A percentile compares a stretch with the other conserved stretches of the same genome.
Conservation (phyloP, 2,797 vertebrate species). For the Acanthis flammea region DNA sequence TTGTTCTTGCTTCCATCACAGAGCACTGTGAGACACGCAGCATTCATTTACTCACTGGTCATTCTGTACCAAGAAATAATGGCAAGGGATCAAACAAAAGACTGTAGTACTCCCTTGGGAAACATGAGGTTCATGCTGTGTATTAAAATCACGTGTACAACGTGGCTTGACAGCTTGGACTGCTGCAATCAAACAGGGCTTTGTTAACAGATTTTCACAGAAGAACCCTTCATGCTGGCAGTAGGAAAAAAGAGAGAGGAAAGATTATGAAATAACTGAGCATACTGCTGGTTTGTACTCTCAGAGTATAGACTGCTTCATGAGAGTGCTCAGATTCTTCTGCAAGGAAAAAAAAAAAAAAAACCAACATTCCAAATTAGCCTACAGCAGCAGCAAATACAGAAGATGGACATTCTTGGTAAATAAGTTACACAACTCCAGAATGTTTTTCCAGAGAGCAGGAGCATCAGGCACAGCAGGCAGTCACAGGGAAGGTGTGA, state of each 20-base stretch:
- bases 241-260: background rate
- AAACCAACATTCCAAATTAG: background rate
- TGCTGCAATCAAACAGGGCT: background rate
- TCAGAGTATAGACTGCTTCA: background rate
- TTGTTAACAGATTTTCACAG: background rate
- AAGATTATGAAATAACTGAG: background rate
- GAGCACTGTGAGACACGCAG: background rate
- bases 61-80: constrained; percentile 1
- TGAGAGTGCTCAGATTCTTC: background rate
- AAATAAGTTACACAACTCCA: background rate
- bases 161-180: background rate
- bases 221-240: background rate
- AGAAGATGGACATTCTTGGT: background rate
- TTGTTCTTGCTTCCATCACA: background rate
- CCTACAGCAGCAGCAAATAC: background rate
- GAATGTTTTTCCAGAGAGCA: background rate
- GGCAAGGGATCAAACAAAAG: constrained; percentile 1
- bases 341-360: background rate
- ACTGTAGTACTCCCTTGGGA: background rate
- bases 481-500: background rate
- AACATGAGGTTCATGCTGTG: background rate
- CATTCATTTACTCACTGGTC: background rate
- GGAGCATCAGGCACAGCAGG: background rate
- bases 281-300: background rate
- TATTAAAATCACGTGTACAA: background rate